A percentile compares a stretch with the other conserved stretches of the same genome.
phyloP scores from a whole-genome alignment of 2,888 invertebrate species.

The Cenopis cana region DNA sequence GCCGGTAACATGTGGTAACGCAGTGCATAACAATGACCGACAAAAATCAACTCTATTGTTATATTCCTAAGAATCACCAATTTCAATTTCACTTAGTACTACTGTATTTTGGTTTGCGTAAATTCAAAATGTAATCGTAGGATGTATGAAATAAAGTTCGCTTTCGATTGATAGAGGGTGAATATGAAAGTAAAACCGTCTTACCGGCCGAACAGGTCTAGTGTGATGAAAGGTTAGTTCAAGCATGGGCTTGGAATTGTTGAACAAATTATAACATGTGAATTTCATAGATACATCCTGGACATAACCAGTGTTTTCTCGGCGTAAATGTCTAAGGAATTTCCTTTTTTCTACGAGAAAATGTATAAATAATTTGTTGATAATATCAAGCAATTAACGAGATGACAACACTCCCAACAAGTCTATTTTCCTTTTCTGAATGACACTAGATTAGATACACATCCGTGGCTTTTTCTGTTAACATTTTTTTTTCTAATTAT shows the following conservation, averaged over 20 bases:
- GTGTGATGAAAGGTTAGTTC: slow-evolving; percentile 33
- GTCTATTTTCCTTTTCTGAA: not conserved
- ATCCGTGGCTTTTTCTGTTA: not conserved
- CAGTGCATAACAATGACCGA: slow-evolving; percentile 3
- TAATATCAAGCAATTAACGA: not conserved
- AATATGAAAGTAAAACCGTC: slow-evolving; percentile 35
- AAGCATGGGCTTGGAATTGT: slow-evolving; percentile 16
- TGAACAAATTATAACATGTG: not conserved
- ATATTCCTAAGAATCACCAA: slow-evolving; percentile 12
- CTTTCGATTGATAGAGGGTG: slow-evolving; percentile 8
- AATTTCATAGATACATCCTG: slow-evolving; percentile 11
- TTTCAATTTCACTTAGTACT: slow-evolving; percentile 21
- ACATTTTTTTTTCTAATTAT: not conserved
- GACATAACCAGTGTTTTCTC: not conserved
- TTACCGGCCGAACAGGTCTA: slow-evolving; percentile 14
- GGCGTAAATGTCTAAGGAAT: not conserved
- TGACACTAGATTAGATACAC: not conserved
- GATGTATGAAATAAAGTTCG: not conserved
- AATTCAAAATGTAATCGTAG: slow-evolving; percentile 11
- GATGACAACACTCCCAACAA: slow-evolving; percentile 1
- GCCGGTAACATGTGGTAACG: slow-evolving; percentile 32
- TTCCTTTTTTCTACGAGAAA: slow-evolving; percentile 8
- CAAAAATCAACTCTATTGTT: slow-evolving; percentile 18
- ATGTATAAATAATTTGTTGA: not conserved
- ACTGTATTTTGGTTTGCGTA: not conserved